A percentile compares a stretch with the other conserved stretches of the same genome.
These are phyloP conservation scores for Gibbula magus DNA, from an alignment of 2,888 invertebrate genomes.

Conservation along the genomic window DNA sequence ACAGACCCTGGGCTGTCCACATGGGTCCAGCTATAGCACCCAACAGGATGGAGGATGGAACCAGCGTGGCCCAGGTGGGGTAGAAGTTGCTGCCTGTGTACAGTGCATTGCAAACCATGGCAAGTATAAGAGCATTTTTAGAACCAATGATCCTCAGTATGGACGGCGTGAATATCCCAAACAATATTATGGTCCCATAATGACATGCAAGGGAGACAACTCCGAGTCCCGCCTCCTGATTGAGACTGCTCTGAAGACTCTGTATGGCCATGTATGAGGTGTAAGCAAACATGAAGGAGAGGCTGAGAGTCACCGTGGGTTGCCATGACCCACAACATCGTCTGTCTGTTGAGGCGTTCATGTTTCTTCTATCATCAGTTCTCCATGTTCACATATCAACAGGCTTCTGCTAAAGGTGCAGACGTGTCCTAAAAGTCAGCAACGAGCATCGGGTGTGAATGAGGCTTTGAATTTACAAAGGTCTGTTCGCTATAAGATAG, in stretches of 20 bases:
- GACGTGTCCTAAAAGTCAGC: too few relatives aligned
- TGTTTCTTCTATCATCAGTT: too few relatives aligned
- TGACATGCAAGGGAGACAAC: conserved; percentile 64
- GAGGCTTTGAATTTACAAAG: too few relatives aligned
- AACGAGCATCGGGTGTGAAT: too few relatives aligned
- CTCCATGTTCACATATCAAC: too few relatives aligned
- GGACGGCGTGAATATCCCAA: conserved; percentile 60
- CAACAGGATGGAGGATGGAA: conserved; percentile 63
- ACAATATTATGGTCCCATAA: conserved; percentile 65
- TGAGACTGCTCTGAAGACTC: conserved; percentile 68
- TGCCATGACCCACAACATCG: conserved; percentile 20
- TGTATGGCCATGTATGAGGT: conserved; percentile 70
- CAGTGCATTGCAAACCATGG: conserved; percentile 55
- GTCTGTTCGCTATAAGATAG: too few relatives aligned
- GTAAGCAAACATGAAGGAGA: conserved; percentile 63
- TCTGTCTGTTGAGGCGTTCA: too few relatives aligned
- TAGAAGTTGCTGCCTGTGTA: conserved; percentile 64
- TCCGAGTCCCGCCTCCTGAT: conserved; percentile 62
- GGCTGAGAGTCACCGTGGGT: conserved; percentile 55
- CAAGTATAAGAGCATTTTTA: conserved; percentile 57
- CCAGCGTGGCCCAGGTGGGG: conserved; percentile 54
- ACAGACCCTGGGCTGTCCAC: conserved; percentile 67
- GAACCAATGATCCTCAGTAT: conserved; percentile 57
- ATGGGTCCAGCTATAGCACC: conserved; percentile 63
- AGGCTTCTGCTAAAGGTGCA: too few relatives aligned